Evolutionary conservation across 2,888 invertebrate species (phyloP).

Genomic region (Mythimna pallens): DNA sequence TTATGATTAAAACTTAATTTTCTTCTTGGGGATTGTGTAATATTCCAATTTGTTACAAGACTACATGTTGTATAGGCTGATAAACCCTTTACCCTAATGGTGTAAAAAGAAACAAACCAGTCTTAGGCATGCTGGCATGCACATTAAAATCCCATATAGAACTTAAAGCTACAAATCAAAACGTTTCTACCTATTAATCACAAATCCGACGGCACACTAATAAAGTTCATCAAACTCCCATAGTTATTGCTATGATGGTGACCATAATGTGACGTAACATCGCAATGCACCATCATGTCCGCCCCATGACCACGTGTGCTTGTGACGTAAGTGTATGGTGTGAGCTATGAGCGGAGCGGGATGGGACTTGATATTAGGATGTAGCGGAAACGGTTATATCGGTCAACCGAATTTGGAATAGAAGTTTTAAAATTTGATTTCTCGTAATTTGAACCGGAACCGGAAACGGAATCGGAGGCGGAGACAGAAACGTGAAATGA

Average conservation of each 20-base stretch:
- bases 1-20: no score
- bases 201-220: background rate
- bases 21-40: no score
- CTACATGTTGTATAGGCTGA: no score
- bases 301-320: conserved; percentile 47
- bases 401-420: no score
- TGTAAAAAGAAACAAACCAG: background rate
- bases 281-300: conserved; percentile 33
- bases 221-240: conserved; percentile 45
- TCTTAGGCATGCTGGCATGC: background rate
- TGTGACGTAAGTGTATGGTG: conserved; percentile 35
- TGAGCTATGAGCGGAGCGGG: conserved; percentile 4
- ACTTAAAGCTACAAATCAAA: background rate
- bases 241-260: conserved; percentile 1
- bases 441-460: no score
- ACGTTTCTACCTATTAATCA: background rate
- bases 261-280: conserved; percentile 44
- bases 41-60: no score
- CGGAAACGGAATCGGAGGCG: no score
- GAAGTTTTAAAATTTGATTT: no score
- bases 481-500: no score
- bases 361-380: background rate
- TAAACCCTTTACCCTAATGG: no score
- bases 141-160: background rate
- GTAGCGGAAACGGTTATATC: no score